Conservation (phyloP, 1,140 invertebrate genomes). For the Vollenhovia emeryi region DNA sequence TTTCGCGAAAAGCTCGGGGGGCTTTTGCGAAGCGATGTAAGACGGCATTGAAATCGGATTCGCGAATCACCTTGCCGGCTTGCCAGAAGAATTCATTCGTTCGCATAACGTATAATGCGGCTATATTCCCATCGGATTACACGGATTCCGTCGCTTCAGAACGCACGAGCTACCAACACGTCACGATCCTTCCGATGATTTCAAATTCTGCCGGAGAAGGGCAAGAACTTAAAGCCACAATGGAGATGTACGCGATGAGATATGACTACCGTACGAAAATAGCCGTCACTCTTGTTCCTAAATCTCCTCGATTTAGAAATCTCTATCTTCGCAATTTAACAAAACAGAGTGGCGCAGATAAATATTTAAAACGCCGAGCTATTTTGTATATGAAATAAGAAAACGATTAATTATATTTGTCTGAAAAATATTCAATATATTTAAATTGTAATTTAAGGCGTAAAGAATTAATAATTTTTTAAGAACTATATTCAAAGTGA, state of each 20-base stretch:
- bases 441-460: background rate
- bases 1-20: background rate
- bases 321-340: background rate
- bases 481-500: background rate
- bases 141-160: slow-evolving; percentile 26
- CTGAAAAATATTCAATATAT: background rate
- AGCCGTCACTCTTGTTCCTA: background rate
- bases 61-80: slow-evolving; percentile 20
- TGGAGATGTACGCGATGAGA: background rate
- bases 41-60: slow-evolving; percentile 38
- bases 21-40: background rate
- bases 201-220: background rate
- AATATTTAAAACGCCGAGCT: background rate
- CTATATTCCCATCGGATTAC: slow-evolving; percentile 47
- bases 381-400: background rate
- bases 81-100: slow-evolving; percentile 42
- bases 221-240: slow-evolving; percentile 8
- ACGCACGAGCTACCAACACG: slow-evolving; percentile 6
- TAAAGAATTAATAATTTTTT: background rate
- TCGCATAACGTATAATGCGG: slow-evolving; percentile 37
- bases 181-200: slow-evolving; percentile 25
- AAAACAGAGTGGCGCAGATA: background rate
- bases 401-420: background rate
- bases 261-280: background rate
- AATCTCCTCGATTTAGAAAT: background rate